Evolutionary conservation across 2,113 vertebrate species (phyloP).

Genomic region (Corythaeola cristata): DNA sequence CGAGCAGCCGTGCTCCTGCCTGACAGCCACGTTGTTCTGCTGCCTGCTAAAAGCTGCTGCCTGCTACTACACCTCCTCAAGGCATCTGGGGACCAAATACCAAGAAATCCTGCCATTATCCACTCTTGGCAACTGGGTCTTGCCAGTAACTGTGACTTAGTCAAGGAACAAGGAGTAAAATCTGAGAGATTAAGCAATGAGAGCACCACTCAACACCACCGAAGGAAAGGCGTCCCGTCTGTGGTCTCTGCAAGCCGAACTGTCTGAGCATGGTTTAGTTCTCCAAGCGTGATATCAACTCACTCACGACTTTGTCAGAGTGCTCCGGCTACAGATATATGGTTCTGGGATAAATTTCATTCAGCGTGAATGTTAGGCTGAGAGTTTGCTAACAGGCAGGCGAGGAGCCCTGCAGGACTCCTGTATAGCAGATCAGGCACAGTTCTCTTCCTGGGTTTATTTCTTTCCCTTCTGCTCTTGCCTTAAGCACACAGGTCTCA

Average conservation of each 20-base stretch:
- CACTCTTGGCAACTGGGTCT: neutral
- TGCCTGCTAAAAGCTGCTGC: neutral
- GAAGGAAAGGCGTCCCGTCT: neutral
- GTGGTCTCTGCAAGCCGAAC: neutral
- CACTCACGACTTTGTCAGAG: neutral
- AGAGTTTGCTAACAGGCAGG: neutral
- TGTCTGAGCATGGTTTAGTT: neutral
- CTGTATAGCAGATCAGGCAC: rapidly evolving
- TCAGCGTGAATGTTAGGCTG: neutral
- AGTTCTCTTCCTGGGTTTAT: neutral
- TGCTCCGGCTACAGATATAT: neutral
- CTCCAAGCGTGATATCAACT: neutral
- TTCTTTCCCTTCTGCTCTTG: neutral
- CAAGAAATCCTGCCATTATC: neutral
- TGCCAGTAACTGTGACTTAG: neutral
- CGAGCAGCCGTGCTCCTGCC: neutral
- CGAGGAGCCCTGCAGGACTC: neutral
- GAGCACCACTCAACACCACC: neutral
- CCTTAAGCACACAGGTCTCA: neutral
- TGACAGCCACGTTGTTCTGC: neutral
- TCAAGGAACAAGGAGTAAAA: neutral
- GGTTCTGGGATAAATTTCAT: neutral
- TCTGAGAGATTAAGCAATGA: neutral
- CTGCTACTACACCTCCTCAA: neutral
- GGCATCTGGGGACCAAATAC: neutral